Percentiles rank a stretch among this genome's conserved stretches.
Evolutionary conservation across 2,888 invertebrate genomes (phyloP).

Genomic region (Clivina fossor): DNA sequence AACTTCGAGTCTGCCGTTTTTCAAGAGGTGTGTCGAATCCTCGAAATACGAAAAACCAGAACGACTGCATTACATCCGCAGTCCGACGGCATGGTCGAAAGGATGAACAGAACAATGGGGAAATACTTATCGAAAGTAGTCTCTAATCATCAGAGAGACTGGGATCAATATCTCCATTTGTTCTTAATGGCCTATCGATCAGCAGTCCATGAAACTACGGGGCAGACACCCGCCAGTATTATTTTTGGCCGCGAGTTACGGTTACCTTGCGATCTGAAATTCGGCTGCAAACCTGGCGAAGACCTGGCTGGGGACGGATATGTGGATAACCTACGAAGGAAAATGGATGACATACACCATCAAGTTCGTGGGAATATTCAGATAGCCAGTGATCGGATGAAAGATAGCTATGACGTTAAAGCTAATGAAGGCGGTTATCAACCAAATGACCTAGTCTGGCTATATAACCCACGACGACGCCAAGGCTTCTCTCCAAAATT

Average conservation of each 20-base stretch:
- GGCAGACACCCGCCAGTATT: not conserved
- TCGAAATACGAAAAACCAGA: constrained; percentile 41
- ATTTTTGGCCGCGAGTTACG: constrained; percentile 2
- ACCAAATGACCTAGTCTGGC: constrained; percentile 35
- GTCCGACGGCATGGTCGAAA: constrained; percentile 36
- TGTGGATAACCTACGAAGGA: no score
- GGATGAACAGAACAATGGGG: constrained; percentile 1
- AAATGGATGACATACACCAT: no score
- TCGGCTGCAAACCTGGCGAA: constrained; percentile 2
- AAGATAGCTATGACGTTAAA: not conserved
- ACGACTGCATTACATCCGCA: constrained; percentile 35
- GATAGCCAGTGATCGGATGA: no score
- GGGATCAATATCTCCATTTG: constrained; percentile 24
- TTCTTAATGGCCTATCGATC: constrained; percentile 27
- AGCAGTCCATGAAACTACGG: constrained; percentile 13
- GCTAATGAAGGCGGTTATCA: constrained; percentile 1
- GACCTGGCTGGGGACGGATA: no score
- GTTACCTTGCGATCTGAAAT: not conserved
- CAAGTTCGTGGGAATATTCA: no score
- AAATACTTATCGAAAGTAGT: no score
- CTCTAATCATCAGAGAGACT: no score
- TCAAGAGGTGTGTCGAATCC: constrained; percentile 35
- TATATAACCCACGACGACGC: constrained; percentile 19
- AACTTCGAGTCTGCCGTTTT: constrained; percentile 43
- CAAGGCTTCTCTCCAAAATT: constrained; percentile 28